These are phyloP conservation scores for Manis pentadactyla DNA, from an alignment of 2,797 vertebrate species.

Conservation along the genomic window DNA sequence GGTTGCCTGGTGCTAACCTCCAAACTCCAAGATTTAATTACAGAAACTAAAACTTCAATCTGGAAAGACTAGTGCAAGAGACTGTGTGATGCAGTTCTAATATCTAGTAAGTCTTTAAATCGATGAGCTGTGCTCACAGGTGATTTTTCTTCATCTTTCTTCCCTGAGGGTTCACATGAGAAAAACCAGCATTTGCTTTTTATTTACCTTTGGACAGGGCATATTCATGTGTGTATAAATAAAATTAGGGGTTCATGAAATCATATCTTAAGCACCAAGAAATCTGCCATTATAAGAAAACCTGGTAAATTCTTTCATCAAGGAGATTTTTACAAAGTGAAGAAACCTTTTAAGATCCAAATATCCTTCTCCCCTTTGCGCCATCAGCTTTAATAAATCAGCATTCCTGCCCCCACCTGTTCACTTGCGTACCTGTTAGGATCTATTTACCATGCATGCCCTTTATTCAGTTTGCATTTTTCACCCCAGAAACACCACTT, in stretches of 20 bases:
- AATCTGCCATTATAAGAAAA: slow-evolving; percentile 3
- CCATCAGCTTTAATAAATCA: not conserved
- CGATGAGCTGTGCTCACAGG: not conserved
- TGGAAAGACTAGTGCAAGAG: not conserved
- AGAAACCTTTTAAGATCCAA: slow-evolving; percentile 7
- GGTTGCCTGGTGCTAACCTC: not conserved
- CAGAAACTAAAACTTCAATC: slow-evolving; percentile 44
- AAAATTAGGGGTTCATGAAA: not conserved
- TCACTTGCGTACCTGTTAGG: slow-evolving; percentile 3
- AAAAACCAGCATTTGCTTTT: slow-evolving; percentile 42
- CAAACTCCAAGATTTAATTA: not conserved
- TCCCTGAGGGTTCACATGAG: not conserved
- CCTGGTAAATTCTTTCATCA: not conserved
- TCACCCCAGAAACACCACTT: slow-evolving; percentile 65
- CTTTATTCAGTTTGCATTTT: slow-evolving; percentile 45
- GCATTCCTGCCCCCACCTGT: not conserved
- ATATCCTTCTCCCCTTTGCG: too few relatives aligned
- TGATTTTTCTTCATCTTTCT: slow-evolving; percentile 54
- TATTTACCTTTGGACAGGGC: not conserved
- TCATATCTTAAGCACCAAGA: not conserved
- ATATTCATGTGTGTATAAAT: not conserved
- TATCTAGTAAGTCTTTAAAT: slow-evolving; percentile 63
- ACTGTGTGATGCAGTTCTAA: slow-evolving; percentile 12
- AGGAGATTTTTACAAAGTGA: not conserved
- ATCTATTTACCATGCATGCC: not conserved